Conservation (phyloP, 2,888 invertebrate genomes). For the Blomia tropicalis region DNA sequence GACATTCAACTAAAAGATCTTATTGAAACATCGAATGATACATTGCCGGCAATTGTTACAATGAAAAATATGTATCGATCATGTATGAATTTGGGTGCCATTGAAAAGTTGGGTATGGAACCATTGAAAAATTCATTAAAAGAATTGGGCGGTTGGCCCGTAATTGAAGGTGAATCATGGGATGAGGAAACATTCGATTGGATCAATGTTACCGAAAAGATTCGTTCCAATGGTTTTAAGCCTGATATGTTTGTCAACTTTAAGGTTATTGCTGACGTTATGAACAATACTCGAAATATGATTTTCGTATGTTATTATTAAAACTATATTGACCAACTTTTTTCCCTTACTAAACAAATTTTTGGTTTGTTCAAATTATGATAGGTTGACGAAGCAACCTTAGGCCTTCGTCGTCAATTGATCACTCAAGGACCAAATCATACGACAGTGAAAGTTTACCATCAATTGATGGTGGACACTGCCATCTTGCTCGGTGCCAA, state of each 20-base stretch:
- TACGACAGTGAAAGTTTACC: conserved; percentile 55
- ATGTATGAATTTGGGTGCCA: conserved; percentile 56
- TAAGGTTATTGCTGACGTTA: conserved; percentile 24
- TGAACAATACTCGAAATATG: conserved; percentile 22
- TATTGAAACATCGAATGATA: conserved; percentile 31
- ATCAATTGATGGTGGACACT: conserved; percentile 51
- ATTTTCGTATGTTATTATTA: conserved; percentile 13
- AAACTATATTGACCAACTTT: not conserved
- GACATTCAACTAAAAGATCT: conserved; percentile 30
- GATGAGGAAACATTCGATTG: conserved; percentile 49
- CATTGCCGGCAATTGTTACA: conserved; percentile 47
- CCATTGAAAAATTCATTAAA: conserved; percentile 12
- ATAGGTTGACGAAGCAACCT: conserved; percentile 71
- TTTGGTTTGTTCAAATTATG: not conserved
- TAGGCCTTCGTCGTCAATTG: conserved; percentile 60
- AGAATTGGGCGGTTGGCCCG: conserved; percentile 23
- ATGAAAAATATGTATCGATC: conserved; percentile 67
- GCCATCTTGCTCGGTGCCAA: conserved; percentile 64
- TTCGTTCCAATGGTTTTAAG: conserved; percentile 18
- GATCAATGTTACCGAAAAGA: conserved; percentile 34
- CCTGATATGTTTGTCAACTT: conserved; percentile 23
- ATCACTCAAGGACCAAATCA: conserved; percentile 49
- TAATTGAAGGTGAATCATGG: conserved; percentile 15
- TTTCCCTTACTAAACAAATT: no score
- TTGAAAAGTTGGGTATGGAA: conserved; percentile 17